Conservation (phyloP, 2,797 vertebrate genomes). For the Amphiprion clarkii region DNA sequence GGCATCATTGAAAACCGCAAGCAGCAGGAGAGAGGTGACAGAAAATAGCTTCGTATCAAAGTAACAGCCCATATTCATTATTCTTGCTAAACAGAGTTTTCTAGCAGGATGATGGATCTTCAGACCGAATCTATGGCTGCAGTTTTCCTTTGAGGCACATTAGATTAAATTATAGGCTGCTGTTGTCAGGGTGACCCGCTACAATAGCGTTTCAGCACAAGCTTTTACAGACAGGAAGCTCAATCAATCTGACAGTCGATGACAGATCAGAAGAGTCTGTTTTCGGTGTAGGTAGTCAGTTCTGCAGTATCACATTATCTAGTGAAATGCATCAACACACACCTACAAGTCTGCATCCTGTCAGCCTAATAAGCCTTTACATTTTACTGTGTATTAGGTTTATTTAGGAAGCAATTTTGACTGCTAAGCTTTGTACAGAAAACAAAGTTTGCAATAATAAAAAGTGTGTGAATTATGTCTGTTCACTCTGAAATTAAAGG, state of each 20-base stretch:
- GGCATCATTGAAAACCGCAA: conserved; percentile 99
- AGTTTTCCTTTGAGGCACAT: too few relatives aligned
- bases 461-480: neutral
- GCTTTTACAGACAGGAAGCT: neutral
- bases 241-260: neutral
- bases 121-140: neutral
- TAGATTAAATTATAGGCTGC: too few relatives aligned
- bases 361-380: neutral
- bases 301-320: too few relatives aligned
- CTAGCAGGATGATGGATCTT: neutral
- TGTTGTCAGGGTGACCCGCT: too few relatives aligned
- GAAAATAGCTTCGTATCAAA: neutral
- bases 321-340: neutral
- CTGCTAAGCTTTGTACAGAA: neutral
- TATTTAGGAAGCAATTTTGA: neutral
- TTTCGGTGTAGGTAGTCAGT: neutral
- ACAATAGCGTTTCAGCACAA: neutral
- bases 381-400: neutral
- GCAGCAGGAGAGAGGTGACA: conserved; percentile 96
- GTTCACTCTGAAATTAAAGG: too few relatives aligned
- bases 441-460: neutral
- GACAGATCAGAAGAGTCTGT: neutral
- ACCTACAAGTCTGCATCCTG: neutral
- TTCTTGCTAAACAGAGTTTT: neutral
- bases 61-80: too few relatives aligned